Conservation (phyloP, 2,888 invertebrate genomes). For the Drosophila multiciliata region DNA sequence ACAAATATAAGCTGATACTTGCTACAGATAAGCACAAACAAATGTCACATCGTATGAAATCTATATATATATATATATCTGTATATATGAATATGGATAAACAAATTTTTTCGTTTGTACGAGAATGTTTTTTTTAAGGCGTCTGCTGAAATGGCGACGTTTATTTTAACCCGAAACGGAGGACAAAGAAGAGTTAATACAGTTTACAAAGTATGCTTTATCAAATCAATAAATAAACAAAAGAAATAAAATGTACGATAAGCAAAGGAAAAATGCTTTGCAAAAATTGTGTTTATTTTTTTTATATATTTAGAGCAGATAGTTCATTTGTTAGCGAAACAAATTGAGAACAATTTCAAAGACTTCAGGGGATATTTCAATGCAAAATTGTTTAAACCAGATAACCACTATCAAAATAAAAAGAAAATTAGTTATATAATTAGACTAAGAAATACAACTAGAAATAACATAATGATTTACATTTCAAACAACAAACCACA, state of each 20-base stretch:
- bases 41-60: not conserved
- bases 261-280: not conserved
- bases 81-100: slow-evolving; percentile 1
- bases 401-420: too few relatives aligned
- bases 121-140: slow-evolving; percentile 29
- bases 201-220: slow-evolving; percentile 32
- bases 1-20: not conserved
- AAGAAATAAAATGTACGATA: slow-evolving; percentile 26
- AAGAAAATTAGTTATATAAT: too few relatives aligned
- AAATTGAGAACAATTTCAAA: too few relatives aligned
- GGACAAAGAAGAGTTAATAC: slow-evolving; percentile 42
- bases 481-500: not conserved
- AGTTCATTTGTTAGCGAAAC: not conserved
- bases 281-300: not conserved
- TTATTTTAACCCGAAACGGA: slow-evolving; percentile 24
- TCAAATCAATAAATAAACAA: slow-evolving; percentile 58
- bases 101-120: slow-evolving; percentile 13
- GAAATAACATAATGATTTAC: not conserved
- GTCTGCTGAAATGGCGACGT: slow-evolving; percentile 43
- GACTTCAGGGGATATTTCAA: too few relatives aligned
- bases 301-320: not conserved
- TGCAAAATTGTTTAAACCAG: too few relatives aligned
- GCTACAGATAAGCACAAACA: slow-evolving; percentile 46
- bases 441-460: too few relatives aligned
- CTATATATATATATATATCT: slow-evolving; percentile 9